Conservation (phyloP, 2,888 invertebrate species). For the Macaria notata region DNA sequence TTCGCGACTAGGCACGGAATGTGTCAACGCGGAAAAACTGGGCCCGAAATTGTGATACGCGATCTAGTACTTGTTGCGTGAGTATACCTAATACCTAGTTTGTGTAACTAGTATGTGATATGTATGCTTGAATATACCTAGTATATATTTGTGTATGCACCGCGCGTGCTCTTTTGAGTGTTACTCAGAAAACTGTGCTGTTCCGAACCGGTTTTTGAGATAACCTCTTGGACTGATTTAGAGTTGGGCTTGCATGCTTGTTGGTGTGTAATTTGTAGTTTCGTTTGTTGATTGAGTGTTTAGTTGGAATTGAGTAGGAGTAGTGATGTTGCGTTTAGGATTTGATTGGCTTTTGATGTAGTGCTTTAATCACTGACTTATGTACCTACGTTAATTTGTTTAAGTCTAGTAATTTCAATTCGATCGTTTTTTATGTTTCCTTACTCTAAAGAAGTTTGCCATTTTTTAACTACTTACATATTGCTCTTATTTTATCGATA, state of each 20-base stretch:
- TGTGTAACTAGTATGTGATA: background rate
- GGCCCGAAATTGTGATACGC: conserved; percentile 50
- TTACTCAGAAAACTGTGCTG: conserved; percentile 7
- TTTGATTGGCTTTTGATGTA: too few relatives aligned
- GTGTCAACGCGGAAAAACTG: conserved; percentile 72
- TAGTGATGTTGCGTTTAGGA: background rate
- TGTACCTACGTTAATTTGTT: too few relatives aligned
- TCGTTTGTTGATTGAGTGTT: conserved; percentile 6
- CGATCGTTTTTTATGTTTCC: too few relatives aligned
- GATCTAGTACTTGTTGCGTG: conserved; percentile 62
- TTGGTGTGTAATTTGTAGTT: conserved; percentile 2
- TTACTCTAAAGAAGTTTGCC: too few relatives aligned
- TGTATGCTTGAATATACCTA: conserved; percentile 12
- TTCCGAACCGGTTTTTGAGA: conserved; percentile 32
- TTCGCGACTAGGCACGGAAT: conserved; percentile 82
- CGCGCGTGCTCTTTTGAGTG: conserved; percentile 20
- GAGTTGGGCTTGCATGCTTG: conserved; percentile 5
- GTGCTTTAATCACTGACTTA: too few relatives aligned
- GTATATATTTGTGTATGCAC: conserved; percentile 22
- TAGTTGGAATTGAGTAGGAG: background rate
- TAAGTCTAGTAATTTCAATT: too few relatives aligned
- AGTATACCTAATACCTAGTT: conserved; percentile 40
- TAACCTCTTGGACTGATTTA: conserved; percentile 19
- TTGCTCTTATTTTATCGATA: too few relatives aligned
- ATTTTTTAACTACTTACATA: too few relatives aligned